Base-by-base conservation (phyloP, 2,797 vertebrate genomes). In the Enteromius treurensis region DNA sequence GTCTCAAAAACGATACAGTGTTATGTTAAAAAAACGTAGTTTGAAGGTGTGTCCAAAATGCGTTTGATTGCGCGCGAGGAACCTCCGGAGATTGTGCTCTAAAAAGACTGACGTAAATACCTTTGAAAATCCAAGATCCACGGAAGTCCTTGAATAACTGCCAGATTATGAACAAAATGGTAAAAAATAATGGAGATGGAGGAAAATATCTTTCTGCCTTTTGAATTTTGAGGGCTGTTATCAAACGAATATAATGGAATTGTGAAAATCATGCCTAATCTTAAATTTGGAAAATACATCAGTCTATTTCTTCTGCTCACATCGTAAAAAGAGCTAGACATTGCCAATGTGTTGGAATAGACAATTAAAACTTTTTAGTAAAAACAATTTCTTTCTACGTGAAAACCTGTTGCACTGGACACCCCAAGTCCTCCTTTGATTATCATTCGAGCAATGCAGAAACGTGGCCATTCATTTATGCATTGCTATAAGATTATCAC, bases 361-460 rank as follows among this genome's bases (percentile, higher is more conserved):
- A 29, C n/a, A 19, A 37, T 37, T 55, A 5, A 8, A 17, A 68
- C 14, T 49, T 1, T 37, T 42, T 26, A 37, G 23, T 75, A 55
- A 55, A n/a, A n/a, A 34, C 21, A 1, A 21, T 21, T 58, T 58
- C 37, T 40, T 70, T 26, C 53, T 26, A 49, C 53, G n/a, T 68
- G 53, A 81, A 42, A 73, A 68, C 70, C 80, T 87, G 83, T 85
- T 84, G 79, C 79, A 51, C 19, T 53, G 49, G 13, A 15, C 74
- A 15, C 2, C 65, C 14, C 8, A 51, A 49, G 42, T n/a, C 21
- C 14, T 51, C 15, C 11, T 14, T n/a, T 76, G 32, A 58, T 23
- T 23, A 74, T 1, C 19, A 23, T 76, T 23, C 3, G 7, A 76
- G 11, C 21, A 40, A 51, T 5, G 32, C 21, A 5, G 73, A 58